phyloP scores from a whole-genome alignment of 2,797 vertebrate genomes.

The Labroides dimidiatus region DNA sequence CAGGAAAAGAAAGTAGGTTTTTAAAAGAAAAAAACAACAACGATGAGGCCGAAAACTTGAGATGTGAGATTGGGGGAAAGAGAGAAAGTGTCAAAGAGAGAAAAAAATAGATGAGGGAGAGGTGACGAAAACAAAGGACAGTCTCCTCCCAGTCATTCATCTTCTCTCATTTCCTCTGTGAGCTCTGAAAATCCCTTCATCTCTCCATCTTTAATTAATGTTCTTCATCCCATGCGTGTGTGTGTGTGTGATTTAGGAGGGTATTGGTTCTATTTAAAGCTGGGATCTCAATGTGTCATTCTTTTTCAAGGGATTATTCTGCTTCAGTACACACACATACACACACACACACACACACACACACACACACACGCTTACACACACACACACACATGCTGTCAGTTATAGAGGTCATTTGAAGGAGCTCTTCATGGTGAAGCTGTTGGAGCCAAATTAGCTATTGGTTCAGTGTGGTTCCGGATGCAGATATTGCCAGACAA shows the following conservation, averaged over 20 bases:
- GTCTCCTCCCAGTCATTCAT: background rate
- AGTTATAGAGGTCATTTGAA: background rate
- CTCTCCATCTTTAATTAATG: constrained; percentile 32
- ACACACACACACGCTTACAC: background rate
- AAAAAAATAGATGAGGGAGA: background rate
- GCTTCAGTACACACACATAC: background rate
- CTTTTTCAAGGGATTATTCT: background rate
- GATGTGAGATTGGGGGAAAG: background rate
- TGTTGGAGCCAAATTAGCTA: background rate
- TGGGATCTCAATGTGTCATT: background rate
- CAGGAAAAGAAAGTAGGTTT: no score
- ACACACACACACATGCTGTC: background rate
- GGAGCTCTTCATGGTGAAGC: background rate
- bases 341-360: constrained; percentile 5
- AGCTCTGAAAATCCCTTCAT: constrained; percentile 20
- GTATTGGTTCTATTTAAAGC: constrained; percentile 7
- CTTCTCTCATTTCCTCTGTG: constrained; percentile 9
- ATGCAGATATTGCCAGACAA: no score
- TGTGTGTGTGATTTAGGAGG: background rate
- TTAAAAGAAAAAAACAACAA: background rate
- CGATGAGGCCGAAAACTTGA: no score
- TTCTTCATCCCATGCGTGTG: constrained; percentile 4
- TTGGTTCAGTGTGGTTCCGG: background rate
- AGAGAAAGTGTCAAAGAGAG: no score
- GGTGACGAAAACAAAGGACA: background rate